Evolutionary conservation across 2,797 vertebrate species (phyloP), one percentile per base, ranked within the genome.

Genomic region (Pempheris klunzingeri): DNA sequence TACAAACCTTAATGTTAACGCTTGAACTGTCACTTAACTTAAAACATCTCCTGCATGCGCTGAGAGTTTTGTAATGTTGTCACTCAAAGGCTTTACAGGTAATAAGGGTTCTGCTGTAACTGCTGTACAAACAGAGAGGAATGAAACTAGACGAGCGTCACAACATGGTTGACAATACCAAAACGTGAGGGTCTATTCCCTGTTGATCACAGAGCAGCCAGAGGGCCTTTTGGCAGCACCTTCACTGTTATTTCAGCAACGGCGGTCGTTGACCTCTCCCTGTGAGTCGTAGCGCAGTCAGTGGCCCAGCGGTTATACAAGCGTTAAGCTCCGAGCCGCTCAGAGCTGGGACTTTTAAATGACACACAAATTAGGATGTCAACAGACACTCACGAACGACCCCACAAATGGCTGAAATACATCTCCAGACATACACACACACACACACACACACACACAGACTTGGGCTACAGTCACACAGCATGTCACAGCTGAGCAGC

Each of bases 231-330:
- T 83, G 86, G 78, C 61, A 70, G 47, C 79, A 68, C 73, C 85
- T 65, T 79, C 71, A 59, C 81, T 55, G 90, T 93, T 93, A 79
- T 92, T 93, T 90, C 84, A 94, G 87, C 76, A 52, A 80, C 63
- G 26, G 0, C 77, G 79, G 79, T 82, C 75, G 36, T 49, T 74
- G 83, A 92, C 90, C 87, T 86, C 75, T 82, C 2, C 22, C 72
- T 74, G 68, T 76, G 83, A 79, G 71, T 78, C 62, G 62, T 3
- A 14, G 60, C 20, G 24, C 55, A 72, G 85, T 62, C 65, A 30
- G 61, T 20, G 22, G 77, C 79, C 73, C 32, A 39, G 54, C 43
- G 49, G 80, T 77, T 90, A 87, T 66, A 90, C 83, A 84, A 82
- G 77, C 83, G 44, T 50, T 71, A 30, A 68, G 74, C 61, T 72